Evolutionary conservation across 1,140 invertebrate species (phyloP).

Genomic region (Aporrectodea caliginosa): DNA sequence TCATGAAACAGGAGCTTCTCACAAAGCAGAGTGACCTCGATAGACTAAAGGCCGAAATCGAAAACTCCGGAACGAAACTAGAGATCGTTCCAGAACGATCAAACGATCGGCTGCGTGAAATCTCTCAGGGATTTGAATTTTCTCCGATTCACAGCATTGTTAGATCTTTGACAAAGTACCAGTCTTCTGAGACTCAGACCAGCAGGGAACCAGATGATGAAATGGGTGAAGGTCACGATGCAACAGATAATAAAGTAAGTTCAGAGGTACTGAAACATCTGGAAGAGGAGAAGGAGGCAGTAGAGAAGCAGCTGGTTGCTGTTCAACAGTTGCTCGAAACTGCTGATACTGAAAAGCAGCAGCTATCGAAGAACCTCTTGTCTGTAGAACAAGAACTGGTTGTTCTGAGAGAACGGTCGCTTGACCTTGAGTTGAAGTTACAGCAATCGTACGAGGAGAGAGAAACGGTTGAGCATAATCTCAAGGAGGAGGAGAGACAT

Average conservation of each 20-base stretch:
- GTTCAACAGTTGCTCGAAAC: constrained; percentile 11
- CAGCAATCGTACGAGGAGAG: constrained; percentile 43
- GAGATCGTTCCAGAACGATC: neutral
- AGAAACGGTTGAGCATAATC: constrained; percentile 44
- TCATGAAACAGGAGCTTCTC: constrained; percentile 56
- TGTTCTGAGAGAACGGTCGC: constrained; percentile 41
- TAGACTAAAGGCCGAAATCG: constrained; percentile 29
- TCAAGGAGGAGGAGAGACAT: constrained; percentile 42
- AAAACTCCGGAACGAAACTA: neutral
- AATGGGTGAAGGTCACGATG: constrained; percentile 29
- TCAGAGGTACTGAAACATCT: constrained; percentile 39
- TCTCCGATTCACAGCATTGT: neutral
- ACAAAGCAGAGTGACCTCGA: constrained; percentile 38
- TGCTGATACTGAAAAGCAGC: constrained; percentile 35
- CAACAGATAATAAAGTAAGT: constrained; percentile 21
- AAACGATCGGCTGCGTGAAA: neutral
- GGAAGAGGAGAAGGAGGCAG: constrained; percentile 35
- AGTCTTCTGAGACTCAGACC: neutral
- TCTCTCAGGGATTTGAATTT: neutral
- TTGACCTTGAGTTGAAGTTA: constrained; percentile 48
- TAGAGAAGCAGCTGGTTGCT: constrained; percentile 35
- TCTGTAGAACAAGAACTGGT: constrained; percentile 35
- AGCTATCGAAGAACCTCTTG: constrained; percentile 34
- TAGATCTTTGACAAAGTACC: neutral
- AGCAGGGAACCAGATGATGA: constrained; percentile 19